Conservation (phyloP, 2,888 invertebrate genomes). For the Limnephilus lunatus region DNA sequence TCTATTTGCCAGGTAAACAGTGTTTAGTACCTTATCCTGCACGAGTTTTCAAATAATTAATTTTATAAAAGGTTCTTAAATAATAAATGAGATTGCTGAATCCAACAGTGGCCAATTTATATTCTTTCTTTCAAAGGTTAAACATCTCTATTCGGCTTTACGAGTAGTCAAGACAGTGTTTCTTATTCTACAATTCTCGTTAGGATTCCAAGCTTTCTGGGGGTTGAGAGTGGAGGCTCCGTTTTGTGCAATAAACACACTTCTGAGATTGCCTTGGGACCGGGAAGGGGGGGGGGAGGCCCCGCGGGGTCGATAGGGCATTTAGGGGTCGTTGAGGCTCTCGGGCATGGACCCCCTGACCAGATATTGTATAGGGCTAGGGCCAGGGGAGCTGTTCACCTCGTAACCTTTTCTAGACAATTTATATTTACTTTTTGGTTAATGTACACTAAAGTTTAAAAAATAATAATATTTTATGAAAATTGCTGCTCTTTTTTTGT, state of each 20-base stretch:
- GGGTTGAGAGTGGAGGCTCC: background rate
- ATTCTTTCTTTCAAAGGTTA: background rate
- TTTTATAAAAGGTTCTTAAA: background rate
- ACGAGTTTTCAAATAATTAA: background rate
- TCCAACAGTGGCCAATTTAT: background rate
- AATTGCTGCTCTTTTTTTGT: background rate
- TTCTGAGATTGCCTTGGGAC: slow-evolving; percentile 11
- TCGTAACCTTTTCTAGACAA: background rate
- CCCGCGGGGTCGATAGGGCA: background rate
- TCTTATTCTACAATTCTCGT: slow-evolving; percentile 20
- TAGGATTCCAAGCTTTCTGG: background rate
- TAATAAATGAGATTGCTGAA: background rate
- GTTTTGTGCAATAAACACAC: slow-evolving; percentile 23
- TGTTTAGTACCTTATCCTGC: background rate
- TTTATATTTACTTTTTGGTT: background rate
- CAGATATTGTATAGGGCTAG: background rate
- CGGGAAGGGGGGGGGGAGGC: background rate
- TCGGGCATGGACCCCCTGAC: background rate
- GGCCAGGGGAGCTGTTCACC: background rate
- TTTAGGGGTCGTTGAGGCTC: slow-evolving; percentile 13
- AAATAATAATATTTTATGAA: background rate
- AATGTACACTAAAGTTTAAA: background rate
- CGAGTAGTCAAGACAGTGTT: background rate
- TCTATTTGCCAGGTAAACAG: background rate
- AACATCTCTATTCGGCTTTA: background rate